A percentile compares a stretch with the other conserved stretches of the same genome.
Conservation (phyloP, 64 coral and sea anemone species). For the Actinia tenebrosa region DNA sequence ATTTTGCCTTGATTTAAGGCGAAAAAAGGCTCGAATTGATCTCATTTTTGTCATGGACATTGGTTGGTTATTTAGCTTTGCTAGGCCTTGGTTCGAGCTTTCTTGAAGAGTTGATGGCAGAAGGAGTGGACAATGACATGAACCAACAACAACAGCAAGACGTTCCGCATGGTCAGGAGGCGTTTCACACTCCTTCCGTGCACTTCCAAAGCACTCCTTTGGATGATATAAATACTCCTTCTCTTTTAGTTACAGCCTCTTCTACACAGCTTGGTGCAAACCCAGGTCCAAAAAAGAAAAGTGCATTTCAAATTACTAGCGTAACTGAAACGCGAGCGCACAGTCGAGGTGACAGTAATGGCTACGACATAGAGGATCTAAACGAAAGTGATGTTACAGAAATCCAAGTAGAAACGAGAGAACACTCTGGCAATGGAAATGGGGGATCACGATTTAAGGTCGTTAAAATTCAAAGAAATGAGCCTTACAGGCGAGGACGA, state of each 20-base stretch:
- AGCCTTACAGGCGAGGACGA: constrained; percentile 79
- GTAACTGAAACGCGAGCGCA: constrained; percentile 84
- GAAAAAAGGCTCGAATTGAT: constrained; percentile 48
- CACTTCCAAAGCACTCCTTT: constrained; percentile 58
- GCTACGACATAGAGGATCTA: constrained; percentile 83
- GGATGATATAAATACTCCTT: constrained; percentile 45
- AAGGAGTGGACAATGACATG: constrained; percentile 96
- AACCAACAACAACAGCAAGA: constrained; percentile 89
- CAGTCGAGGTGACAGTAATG: constrained; percentile 94
- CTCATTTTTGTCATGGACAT: constrained; percentile 62
- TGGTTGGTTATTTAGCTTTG: constrained; percentile 52
- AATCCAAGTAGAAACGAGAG: constrained; percentile 59
- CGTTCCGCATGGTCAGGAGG: constrained; percentile 93
- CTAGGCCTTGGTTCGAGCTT: constrained; percentile 40
- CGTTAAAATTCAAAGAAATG: constrained; percentile 86
- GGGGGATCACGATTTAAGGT: constrained; percentile 93
- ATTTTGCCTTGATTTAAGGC: constrained; percentile 68
- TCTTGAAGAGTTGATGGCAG: constrained; percentile 75
- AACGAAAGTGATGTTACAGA: constrained; percentile 88
- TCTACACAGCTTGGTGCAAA: constrained; percentile 26
- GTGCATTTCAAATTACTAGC: constrained; percentile 96
- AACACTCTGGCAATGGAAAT: constrained; percentile 85
- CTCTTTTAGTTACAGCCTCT: constrained; percentile 24
- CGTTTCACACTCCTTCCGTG: constrained; percentile 83
- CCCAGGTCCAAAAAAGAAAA: constrained; percentile 81